Evolutionary conservation across 2,888 invertebrate species (phyloP).

Genomic region (Cacoxenus indagator): DNA sequence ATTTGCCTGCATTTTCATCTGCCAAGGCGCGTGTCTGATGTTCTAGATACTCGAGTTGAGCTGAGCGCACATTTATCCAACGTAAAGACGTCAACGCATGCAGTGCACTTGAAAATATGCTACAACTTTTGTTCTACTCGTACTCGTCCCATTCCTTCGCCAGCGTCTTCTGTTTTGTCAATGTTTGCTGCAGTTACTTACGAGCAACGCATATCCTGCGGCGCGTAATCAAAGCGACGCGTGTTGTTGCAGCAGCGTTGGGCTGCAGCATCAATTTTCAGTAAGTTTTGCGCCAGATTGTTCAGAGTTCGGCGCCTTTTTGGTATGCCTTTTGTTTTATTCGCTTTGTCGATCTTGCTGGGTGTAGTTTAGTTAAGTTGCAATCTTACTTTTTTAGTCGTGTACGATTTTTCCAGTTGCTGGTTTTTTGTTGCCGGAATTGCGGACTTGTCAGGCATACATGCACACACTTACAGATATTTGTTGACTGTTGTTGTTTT

Average conservation of each 20-base stretch:
- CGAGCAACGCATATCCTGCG: not conserved
- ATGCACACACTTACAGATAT: not conserved
- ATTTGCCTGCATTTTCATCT: conserved; percentile 48
- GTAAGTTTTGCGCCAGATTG: not conserved
- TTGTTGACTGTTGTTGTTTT: conserved; percentile 26
- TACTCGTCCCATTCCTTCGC: not conserved
- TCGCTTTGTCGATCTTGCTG: too few relatives aligned
- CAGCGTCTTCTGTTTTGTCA: not conserved
- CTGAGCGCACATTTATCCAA: conserved; percentile 5
- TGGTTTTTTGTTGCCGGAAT: conserved; percentile 10
- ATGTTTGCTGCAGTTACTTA: conserved; percentile 1
- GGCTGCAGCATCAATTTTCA: not conserved
- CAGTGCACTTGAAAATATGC: conserved; percentile 33
- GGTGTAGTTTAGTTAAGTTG: not conserved
- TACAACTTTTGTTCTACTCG: not conserved
- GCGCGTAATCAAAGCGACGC: conserved; percentile 10
- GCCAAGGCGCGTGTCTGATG: conserved; percentile 17
- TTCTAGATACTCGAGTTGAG: not conserved
- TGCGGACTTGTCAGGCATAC: conserved; percentile 10
- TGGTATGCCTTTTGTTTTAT: not conserved
- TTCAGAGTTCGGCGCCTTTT: too few relatives aligned
- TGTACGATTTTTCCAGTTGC: not conserved
- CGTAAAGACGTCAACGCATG: conserved; percentile 48
- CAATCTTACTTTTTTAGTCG: not conserved
- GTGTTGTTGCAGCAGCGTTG: not conserved